These are phyloP conservation scores for Glareola pratincola DNA, from an alignment of 2,113 vertebrate genomes.

Conservation along the genomic window DNA sequence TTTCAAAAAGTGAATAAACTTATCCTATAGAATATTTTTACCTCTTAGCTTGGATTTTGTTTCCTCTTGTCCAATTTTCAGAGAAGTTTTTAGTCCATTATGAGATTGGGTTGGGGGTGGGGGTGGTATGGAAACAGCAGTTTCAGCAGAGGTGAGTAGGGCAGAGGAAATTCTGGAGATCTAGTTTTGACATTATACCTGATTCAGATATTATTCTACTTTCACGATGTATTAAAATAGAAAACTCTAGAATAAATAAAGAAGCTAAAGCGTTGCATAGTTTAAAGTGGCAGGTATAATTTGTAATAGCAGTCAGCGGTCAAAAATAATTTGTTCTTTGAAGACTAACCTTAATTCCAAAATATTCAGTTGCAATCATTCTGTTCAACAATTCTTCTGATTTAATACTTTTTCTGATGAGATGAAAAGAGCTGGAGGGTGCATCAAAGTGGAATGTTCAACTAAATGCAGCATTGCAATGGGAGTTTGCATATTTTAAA, in stretches of 20 bases:
- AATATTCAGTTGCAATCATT: background rate
- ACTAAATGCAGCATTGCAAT: background rate
- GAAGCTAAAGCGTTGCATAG: background rate
- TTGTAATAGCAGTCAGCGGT: background rate
- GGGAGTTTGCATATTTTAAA: background rate
- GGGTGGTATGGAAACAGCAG: too few species aligned
- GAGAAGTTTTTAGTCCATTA: background rate
- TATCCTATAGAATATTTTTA: background rate
- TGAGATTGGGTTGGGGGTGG: accelerated
- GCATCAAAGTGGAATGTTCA: background rate
- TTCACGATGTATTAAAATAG: background rate
- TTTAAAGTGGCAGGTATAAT: background rate
- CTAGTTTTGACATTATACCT: background rate
- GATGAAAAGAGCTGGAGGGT: background rate
- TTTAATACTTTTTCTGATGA: background rate
- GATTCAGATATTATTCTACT: background rate
- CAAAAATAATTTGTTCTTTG: background rate
- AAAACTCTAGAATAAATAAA: background rate
- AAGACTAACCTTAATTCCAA: background rate
- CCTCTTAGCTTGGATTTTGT: background rate
- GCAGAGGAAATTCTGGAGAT: background rate
- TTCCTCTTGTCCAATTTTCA: background rate
- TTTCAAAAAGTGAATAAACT: background rate
- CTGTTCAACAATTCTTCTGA: background rate
- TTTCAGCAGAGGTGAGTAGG: background rate